Base-by-base conservation (phyloP, 2,797 vertebrate genomes). In the Knipowitschia caucasica region DNA sequence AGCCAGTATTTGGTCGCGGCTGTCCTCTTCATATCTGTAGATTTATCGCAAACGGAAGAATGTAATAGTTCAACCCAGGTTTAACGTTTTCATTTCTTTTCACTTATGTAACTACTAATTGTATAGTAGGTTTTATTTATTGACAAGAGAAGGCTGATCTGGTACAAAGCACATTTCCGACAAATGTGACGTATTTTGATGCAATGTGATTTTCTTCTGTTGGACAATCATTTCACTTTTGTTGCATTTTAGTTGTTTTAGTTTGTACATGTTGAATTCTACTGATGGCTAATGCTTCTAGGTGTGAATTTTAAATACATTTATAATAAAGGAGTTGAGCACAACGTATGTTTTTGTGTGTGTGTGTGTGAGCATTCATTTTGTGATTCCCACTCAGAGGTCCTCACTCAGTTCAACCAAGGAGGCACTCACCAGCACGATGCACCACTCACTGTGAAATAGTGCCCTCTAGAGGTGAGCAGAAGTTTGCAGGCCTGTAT, bases 311-410 rank as follows among this genome's bases (percentile, higher is more conserved):
- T 61, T 15, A 65, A 29, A 54, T 26, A 62, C 4, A 54, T 80
- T 71, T 77, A 5, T 79, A 78, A 69, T 80, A 75, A 86, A 81
- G 7, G 33, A 61, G 18, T 31, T 18, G 20, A 62, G 33, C 40
- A 33, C 51, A 33, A 56, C 40, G 10, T 2, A 17, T n/a, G 0
- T 50, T 4, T 25, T 4, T 45, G 15, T 36, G 33, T 31, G 2
- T 25, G 44, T 5, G 5, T 59, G 35, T 55, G 18, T 39, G n/a
- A n/a, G n/a, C n/a, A n/a, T n/a, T n/a, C n/a, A n/a, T n/a, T n/a
- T n/a, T n/a, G n/a, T n/a, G n/a, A n/a, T n/a, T n/a, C n/a, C n/a
- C n/a, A n/a, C n/a, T n/a, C n/a, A n/a, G n/a, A n/a, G n/a, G n/a
- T n/a, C n/a, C n/a, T n/a, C n/a, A n/a, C n/a, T n/a, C n/a, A n/a